Evolutionary conservation across 1,140 invertebrate genomes (phyloP).

Genomic region (Oryzaephilus surinamensis): DNA sequence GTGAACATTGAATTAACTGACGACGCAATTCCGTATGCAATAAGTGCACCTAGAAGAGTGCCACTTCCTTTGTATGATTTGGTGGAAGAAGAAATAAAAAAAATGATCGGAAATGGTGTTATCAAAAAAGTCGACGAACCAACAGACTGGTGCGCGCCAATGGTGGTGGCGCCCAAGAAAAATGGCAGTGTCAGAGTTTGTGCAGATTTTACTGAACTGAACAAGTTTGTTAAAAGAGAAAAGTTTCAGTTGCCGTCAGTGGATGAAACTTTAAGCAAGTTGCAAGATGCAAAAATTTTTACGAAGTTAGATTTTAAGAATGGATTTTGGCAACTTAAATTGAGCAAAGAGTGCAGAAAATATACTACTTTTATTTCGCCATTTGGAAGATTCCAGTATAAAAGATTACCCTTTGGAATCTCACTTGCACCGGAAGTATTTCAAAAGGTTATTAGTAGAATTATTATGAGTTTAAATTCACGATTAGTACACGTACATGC

Average conservation of each 20-base stretch:
- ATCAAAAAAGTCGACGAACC: constrained; percentile 22
- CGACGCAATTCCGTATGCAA: not conserved
- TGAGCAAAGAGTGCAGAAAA: too few relatives aligned
- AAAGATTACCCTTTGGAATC: too few relatives aligned
- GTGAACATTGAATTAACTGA: not conserved
- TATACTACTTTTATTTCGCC: too few relatives aligned
- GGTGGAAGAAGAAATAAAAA: constrained; percentile 1
- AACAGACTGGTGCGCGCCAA: constrained; percentile 19
- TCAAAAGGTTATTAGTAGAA: too few relatives aligned
- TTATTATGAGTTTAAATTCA: too few relatives aligned
- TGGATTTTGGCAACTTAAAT: too few relatives aligned
- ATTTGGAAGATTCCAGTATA: too few relatives aligned
- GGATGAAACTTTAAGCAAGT: too few relatives aligned
- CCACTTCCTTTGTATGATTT: not conserved
- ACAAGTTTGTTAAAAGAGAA: constrained; percentile 23
- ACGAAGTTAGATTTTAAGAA: too few relatives aligned
- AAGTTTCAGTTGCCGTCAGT: constrained; percentile 14
- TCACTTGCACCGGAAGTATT: too few relatives aligned
- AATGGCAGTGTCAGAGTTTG: constrained; percentile 29
- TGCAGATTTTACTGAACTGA: constrained; percentile 29
- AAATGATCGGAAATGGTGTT: not conserved
- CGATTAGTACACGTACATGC: too few relatives aligned
- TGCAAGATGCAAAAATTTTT: too few relatives aligned
- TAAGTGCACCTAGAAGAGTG: not conserved
- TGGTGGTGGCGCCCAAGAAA: constrained; percentile 2